These are phyloP conservation scores for Drosophila sordidula DNA, from an alignment of 2,888 invertebrate species.

Conservation along the genomic window DNA sequence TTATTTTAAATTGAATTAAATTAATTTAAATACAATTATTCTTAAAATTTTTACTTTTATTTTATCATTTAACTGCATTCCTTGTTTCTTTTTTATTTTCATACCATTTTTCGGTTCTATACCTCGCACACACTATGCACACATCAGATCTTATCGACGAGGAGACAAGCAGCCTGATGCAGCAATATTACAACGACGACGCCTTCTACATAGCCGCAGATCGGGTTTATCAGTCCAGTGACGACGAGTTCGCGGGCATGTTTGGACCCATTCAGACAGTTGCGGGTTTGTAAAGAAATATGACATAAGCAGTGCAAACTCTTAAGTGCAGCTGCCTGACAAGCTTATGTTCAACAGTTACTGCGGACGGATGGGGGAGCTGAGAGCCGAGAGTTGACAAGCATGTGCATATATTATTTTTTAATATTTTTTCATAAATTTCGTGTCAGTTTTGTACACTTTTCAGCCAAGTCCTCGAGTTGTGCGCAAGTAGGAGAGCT, in stretches of 20 bases:
- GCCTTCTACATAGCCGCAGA: slow-evolving; percentile 84
- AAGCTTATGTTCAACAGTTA: slow-evolving; percentile 27
- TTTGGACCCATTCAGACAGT: slow-evolving; percentile 84
- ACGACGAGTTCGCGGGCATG: slow-evolving; percentile 84
- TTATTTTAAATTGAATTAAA: not conserved
- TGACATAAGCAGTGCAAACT: slow-evolving; percentile 18
- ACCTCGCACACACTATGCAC: not conserved
- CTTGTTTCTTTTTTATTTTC: slow-evolving; percentile 27
- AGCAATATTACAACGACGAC: slow-evolving; percentile 84
- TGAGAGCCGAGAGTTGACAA: slow-evolving; percentile 40
- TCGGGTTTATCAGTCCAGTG: slow-evolving; percentile 84
- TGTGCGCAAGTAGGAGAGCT: slow-evolving; percentile 2
- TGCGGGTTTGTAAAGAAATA: slow-evolving; percentile 81
- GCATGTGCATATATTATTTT: slow-evolving; percentile 63
- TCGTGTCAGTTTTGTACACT: slow-evolving; percentile 49
- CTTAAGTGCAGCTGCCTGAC: slow-evolving; percentile 30
- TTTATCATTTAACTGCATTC: slow-evolving; percentile 5
- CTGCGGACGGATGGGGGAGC: not conserved
- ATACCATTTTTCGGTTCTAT: slow-evolving; percentile 28
- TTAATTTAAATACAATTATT: not conserved
- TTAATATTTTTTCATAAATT: slow-evolving; percentile 64
- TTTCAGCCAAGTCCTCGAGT: slow-evolving; percentile 23
- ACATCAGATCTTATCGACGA: slow-evolving; percentile 81
- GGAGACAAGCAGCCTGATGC: slow-evolving; percentile 82
- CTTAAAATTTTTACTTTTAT: not conserved